Base-by-base conservation (phyloP, 2,888 invertebrate genomes). In the Panzeria rudis region DNA sequence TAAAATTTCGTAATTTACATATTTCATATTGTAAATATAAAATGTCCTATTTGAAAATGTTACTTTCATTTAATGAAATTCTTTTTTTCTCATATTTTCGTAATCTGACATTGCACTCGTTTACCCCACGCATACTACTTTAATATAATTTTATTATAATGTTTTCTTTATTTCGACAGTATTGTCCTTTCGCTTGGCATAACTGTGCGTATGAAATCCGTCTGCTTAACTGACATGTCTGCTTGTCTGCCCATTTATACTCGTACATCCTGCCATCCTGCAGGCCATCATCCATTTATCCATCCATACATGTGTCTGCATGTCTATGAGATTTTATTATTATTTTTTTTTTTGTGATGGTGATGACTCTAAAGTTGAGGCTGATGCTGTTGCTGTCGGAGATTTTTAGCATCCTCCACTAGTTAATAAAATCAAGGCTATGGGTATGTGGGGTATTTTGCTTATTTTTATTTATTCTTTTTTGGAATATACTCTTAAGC, bases 121-220 rank as follows among this genome's bases (percentile, higher is more conserved):
- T 13, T 23, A 35, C 9, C 20, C 23, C 32, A 41, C 25, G n/a
- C 52, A 59, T 20, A 20, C 41, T 17, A 13, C 17, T 47, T 66
- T 38, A 56, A 54, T 44, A 54, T 62, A n/a, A 54, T 62, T 62
- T 71, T 47, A 56, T 59, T 77, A 47, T 50, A 59, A 47, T 38
- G 1, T 59, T 68, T 29, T 32, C 44, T 41, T 32, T 80, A 59
- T 80, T 80, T 62, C 38, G 76, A 54, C 44, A 77, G 71, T 72
- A 68, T 84, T 84, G 76, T 84, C 76, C 76, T 84, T 80, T 81
- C 68, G 77, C 66, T 44, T 76, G 76, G 32, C 84, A 84, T 77
- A 77, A 64, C 76, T 66, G 54, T 84, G 84, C 84, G 84, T 84
- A 81, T 68, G 80, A 84, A 77, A 81, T 81, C 44, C 66, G 75